Evolutionary conservation across 1,140 invertebrate species (phyloP), one percentile per base, ranked within the genome.

Genomic region (Drosophila orosa): DNA sequence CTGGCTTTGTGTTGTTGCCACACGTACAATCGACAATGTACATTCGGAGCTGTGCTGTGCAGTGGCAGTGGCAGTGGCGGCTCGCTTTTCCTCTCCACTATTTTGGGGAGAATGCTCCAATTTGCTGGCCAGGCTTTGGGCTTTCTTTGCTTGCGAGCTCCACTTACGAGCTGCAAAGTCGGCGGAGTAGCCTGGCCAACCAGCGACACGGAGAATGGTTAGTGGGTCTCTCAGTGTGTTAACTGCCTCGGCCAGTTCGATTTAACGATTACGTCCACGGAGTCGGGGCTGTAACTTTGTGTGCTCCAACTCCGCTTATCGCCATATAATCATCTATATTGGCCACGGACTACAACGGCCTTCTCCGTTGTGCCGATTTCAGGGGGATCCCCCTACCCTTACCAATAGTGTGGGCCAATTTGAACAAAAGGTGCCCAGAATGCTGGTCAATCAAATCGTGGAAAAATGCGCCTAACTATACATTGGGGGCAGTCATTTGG

Each of bases 71-170:
- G 48, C 48, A 52, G 48, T 52, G 48, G 48, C 29, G 29, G 9
- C 15, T 66, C 22, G 42, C 31, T 71, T 72, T 72, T 48, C 40
- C 66, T 47, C 17, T 24, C 27, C 17, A 40, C 42, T 58, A 25
- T 69, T 67, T 71, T 29, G 65, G 40, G 35, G 68, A 71, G 68
- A 71, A 72, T 71, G 66, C 66, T 71, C 66, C 50, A 71, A 48
- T 71, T 68, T 54, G 29, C 61, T 33, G 27, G n/a, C 33, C 22
- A 33, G 45, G 55, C 19, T 63, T 29, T 63, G 19, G 19, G 31
- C 31, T 44, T 68, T 68, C 29, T 37, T 69, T 25, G 33, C 17
- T 33, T 35, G 31, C 31, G 19, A 22, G 60, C 37, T 27, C 24
- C 25, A 42, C 50, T 47, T 29, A 59, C 44, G 29, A 52, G 17